phyloP scores from a whole-genome alignment of 2,888 invertebrate species.

The Calliphora vomitoria region DNA sequence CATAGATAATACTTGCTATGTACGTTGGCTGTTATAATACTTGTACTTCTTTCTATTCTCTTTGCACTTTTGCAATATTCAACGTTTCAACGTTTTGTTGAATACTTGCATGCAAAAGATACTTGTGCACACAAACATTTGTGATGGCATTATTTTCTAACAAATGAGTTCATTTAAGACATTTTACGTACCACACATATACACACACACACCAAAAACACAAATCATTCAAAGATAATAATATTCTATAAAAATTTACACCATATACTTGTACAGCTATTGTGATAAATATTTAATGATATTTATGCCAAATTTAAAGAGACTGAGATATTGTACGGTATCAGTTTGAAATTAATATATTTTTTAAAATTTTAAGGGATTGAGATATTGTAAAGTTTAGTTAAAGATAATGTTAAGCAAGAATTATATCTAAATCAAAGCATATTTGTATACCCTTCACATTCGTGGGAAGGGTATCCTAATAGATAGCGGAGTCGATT shows the following conservation, averaged over 20 bases:
- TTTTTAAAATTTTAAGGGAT: too few relatives aligned
- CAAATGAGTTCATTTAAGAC: conserved; percentile 51
- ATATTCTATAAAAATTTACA: not conserved
- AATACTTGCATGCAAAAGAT: conserved; percentile 13
- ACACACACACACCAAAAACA: not conserved
- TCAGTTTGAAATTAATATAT: too few relatives aligned
- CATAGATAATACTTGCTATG: conserved; percentile 76
- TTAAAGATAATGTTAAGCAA: too few relatives aligned
- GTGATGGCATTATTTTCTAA: conserved; percentile 44
- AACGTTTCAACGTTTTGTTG: conserved; percentile 29
- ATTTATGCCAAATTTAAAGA: too few relatives aligned
- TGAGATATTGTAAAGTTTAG: too few relatives aligned
- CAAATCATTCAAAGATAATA: conserved; percentile 45
- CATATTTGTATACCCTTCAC: too few relatives aligned
- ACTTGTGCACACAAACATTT: conserved; percentile 8
- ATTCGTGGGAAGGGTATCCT: too few relatives aligned
- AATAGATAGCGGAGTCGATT: too few relatives aligned
- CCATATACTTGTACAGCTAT: not conserved
- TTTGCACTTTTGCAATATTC: conserved; percentile 24
- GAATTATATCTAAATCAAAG: too few relatives aligned
- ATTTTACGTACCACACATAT: not conserved
- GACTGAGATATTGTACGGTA: too few relatives aligned
- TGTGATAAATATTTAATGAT: too few relatives aligned
- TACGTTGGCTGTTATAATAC: conserved; percentile 73
- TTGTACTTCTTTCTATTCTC: conserved; percentile 68